Percentiles rank a stretch among this genome's conserved stretches.
These are phyloP conservation scores for Sepioteuthis lessoniana DNA, from an alignment of 2,888 invertebrate species.

Conservation along the genomic window DNA sequence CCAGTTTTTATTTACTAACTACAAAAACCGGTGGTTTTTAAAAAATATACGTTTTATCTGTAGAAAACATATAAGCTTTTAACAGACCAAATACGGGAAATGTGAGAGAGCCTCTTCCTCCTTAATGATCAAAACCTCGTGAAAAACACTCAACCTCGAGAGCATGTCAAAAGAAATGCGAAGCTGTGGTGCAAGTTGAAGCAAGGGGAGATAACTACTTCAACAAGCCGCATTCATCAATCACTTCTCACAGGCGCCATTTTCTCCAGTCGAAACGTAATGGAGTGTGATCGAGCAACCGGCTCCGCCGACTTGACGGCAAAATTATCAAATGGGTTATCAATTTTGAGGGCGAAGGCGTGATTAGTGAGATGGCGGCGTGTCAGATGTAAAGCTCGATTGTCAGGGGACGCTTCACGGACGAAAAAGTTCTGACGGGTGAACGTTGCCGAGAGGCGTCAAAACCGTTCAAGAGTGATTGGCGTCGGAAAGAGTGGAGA, in stretches of 20 bases:
- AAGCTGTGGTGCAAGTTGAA: not conserved
- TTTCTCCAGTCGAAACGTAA: not conserved
- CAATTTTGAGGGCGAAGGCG: not conserved
- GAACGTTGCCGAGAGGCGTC: not conserved
- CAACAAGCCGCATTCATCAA: not conserved
- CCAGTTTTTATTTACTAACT: too few species aligned
- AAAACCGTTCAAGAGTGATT: not conserved
- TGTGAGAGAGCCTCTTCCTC: not conserved
- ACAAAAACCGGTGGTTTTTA: too few species aligned
- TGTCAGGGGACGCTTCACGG: constrained; percentile 33
- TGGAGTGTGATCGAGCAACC: not conserved
- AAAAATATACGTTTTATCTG: too few species aligned
- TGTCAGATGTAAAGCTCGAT: not conserved
- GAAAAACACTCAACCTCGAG: not conserved
- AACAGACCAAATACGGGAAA: not conserved
- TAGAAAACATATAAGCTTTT: not conserved
- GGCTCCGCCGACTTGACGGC: not conserved
- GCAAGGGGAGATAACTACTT: not conserved
- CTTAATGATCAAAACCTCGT: not conserved
- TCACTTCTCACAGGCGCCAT: not conserved
- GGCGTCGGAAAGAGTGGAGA: not conserved
- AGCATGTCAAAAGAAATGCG: not conserved
- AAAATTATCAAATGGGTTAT: constrained; percentile 20
- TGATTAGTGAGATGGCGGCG: not conserved
- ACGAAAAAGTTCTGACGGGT: not conserved